Evolutionary conservation across 1,140 invertebrate genomes (phyloP).

Genomic region (Panulirus ornatus): DNA sequence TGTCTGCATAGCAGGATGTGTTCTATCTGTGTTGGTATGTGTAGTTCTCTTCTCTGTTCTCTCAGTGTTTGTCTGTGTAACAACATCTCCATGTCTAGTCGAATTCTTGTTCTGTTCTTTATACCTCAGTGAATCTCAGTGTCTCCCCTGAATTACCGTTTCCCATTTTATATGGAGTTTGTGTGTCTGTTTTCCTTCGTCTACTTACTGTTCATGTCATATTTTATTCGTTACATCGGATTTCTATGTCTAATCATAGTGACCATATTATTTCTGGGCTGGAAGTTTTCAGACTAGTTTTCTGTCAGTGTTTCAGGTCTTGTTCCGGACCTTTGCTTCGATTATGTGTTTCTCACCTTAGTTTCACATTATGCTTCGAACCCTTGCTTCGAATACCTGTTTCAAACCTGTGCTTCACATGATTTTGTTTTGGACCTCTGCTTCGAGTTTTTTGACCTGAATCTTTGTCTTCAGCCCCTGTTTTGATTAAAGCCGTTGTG

Average conservation of each 20-base stretch:
- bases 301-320: too few relatives aligned
- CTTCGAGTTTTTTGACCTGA: too few relatives aligned
- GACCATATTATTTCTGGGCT: too few relatives aligned
- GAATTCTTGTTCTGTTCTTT: neutral
- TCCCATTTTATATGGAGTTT: neutral
- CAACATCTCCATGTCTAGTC: neutral
- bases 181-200: neutral
- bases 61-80: slow-evolving; percentile 6
- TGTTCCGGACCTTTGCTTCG: too few relatives aligned
- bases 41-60: slow-evolving; percentile 3
- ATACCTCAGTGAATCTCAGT: neutral
- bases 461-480: neutral
- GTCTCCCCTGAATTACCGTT: neutral
- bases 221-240: neutral
- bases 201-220: neutral
- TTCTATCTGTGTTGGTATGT: slow-evolving; percentile 70
- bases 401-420: too few relatives aligned
- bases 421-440: too few relatives aligned
- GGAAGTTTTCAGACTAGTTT: too few relatives aligned
- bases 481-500: too few relatives aligned
- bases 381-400: too few relatives aligned
- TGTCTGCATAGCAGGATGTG: slow-evolving; percentile 67
- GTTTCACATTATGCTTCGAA: too few relatives aligned
- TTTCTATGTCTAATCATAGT: neutral
- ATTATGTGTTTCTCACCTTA: too few relatives aligned